Evolutionary conservation across 2,888 invertebrate species (phyloP), one percentile per base, ranked within the genome.

Genomic region (Malachius bipustulatus): DNA sequence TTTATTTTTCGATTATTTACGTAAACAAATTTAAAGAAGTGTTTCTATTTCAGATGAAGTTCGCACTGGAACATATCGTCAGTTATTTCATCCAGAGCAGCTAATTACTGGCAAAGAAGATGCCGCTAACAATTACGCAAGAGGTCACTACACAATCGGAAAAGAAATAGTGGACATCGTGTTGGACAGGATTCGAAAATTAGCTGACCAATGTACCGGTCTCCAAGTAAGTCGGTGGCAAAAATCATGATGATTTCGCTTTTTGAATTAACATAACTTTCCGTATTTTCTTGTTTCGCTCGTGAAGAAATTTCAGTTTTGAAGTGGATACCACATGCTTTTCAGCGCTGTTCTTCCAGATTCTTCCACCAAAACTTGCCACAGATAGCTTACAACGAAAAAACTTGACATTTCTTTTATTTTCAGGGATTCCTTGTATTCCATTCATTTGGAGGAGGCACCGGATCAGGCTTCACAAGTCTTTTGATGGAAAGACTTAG

Each of bases 121-220:
- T 56, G 89, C 90, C 0, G 90, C 90, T 37, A 90, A 91, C 63
- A 91, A 91, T 67, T 91, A 90, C 50, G 91, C 90, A 1, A 72
- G 90, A 30, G 90, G 90, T n/a, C 89, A 89, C 66, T 91, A 90
- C 67, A 89, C 89, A 50, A 82, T 89, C 56, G 93, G 90, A 47
- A 82, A 82, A 53, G 88, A 90, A 60, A 82, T 90, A 49, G 84
- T 90, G 28, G 85, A 87, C 47, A 70, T 83, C 14, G 84, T 85
- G 6, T 69, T 83, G 46, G 85, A 87, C 61, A 70, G 88, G 38
- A 69, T 90, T 44, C 69, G 89, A 46, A 84, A 83, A 56, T 65
- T 87, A 45, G 79, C 82, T 8, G 89, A 90, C 62, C 83, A 84
- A 60, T 90, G 90, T 59, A 83, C 84, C 3, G 85, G 88, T 4